phyloP scores from a whole-genome alignment of 2,797 vertebrate genomes.

The Saxicola maurus region DNA sequence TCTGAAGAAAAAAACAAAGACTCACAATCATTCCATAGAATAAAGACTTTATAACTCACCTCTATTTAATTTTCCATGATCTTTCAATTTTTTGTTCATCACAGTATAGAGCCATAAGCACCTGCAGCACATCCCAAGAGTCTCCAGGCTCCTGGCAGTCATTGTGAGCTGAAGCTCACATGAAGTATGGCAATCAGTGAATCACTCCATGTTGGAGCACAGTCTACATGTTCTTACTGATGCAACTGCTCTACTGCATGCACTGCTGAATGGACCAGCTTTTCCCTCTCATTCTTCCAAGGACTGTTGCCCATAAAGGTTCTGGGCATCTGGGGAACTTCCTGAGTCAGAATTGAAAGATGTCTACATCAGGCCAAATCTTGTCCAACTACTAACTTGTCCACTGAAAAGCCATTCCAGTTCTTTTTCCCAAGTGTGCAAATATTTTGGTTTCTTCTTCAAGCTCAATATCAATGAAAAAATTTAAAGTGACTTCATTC shows the following conservation, averaged over 20 bases:
- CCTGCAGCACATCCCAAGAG: fast-evolving
- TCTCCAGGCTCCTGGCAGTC: neutral
- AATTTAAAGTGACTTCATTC: neutral
- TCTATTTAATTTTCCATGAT: neutral
- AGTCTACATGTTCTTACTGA: neutral
- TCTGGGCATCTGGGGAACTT: neutral
- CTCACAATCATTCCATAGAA: neutral
- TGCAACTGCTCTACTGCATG: neutral
- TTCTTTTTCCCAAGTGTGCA: neutral
- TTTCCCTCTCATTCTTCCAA: neutral
- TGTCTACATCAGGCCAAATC: neutral
- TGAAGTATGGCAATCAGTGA: neutral
- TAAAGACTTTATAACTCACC: neutral
- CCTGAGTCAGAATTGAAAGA: neutral
- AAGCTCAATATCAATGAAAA: neutral
- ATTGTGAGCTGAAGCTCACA: neutral
- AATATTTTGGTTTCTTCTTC: neutral
- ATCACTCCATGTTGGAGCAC: fast-evolving
- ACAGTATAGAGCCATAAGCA: fast-evolving
- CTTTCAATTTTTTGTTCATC: neutral
- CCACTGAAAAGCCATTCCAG: neutral
- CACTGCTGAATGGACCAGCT: neutral
- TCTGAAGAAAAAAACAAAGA: neutral
- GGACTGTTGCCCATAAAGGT: neutral
- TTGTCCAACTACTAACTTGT: neutral